Evolutionary conservation across 2,113 vertebrate genomes (phyloP), one percentile per base, ranked within the genome.

Genomic region (Xenopus borealis): DNA sequence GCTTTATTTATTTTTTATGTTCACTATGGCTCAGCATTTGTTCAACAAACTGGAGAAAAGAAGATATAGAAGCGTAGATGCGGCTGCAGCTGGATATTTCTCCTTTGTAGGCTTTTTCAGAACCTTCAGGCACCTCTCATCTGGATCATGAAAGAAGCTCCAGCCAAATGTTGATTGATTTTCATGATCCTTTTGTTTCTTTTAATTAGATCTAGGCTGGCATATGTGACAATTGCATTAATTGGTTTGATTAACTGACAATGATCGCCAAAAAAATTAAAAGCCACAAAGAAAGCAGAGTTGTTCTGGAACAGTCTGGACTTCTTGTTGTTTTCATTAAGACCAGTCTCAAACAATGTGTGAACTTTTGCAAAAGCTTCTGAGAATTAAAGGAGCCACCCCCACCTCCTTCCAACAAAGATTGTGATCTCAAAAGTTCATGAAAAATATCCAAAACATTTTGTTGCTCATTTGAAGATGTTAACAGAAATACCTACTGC

Each of bases 201-300:
- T 76, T 76, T 76, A 76, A 76, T 76, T 76, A 76, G 73, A 27
- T 58, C 53, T 55, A 63, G 73, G 66, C 58, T 63, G 72, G 73
- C 73, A 66, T 76, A 69, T 76, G 73, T 76, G 73, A 59, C 66
- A 62, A 76, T 59, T 69, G 73, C 58, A 76, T 76, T 76, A 76
- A 76, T 76, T 69, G 66, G 73, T 76, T 63, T 76, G 73, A 76
- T 76, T 76, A 76, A 76, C 73, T 69, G 67, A 66, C 66, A 76
- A 3, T 27, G 23, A 27, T 3, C 1, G 73, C 72, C 72, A 69
- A 69, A 59, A 76, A 62, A 59, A 76, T 68, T 76, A 59, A 63
- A 69, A 62, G 58, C 73, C 69, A 63, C 73, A 69, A 76, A 69
- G 73, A 76, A 76, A 63, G 23, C 3, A 27, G 23, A 27, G 18